phyloP scores from a whole-genome alignment of 2,888 invertebrate genomes.

The Chaitophorus viminalis region DNA sequence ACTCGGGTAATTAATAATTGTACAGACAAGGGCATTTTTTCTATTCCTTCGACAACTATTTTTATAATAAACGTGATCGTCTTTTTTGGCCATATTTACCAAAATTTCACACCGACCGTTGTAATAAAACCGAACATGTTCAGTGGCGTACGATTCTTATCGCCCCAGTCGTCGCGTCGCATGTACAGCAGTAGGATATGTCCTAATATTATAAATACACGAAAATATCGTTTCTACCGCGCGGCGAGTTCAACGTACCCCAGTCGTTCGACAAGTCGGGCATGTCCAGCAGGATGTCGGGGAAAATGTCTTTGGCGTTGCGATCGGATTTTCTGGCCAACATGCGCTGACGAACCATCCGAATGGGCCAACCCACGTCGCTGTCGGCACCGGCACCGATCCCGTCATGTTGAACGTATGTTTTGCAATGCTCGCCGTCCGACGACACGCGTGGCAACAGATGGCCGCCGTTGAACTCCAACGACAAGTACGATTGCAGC shows the following conservation, averaged over 20 bases:
- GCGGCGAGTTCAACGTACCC: conserved; percentile 1
- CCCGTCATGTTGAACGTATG: background rate
- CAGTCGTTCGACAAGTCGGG: conserved; percentile 34
- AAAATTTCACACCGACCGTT: too few species aligned
- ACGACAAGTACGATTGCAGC: conserved; percentile 24
- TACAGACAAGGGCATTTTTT: too few species aligned
- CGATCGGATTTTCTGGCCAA: conserved; percentile 9
- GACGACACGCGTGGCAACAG: background rate
- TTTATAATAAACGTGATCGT: too few species aligned
- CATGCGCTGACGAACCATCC: conserved; percentile 22
- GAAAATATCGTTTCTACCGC: too few species aligned
- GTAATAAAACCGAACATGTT: too few species aligned
- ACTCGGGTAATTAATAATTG: too few species aligned
- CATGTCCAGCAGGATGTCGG: conserved; percentile 48
- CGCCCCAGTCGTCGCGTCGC: too few species aligned
- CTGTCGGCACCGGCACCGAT: background rate
- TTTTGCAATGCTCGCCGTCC: background rate
- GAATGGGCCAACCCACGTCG: conserved; percentile 24
- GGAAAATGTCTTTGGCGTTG: background rate
- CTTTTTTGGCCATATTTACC: too few species aligned
- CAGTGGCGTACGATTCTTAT: too few species aligned
- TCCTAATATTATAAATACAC: too few species aligned
- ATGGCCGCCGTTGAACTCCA: background rate
- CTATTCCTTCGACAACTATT: too few species aligned
- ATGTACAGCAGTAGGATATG: too few species aligned